Evolutionary conservation across 2,797 vertebrate species (phyloP), one percentile per base, ranked within the genome.

Genomic region (Microhierax caerulescens): DNA sequence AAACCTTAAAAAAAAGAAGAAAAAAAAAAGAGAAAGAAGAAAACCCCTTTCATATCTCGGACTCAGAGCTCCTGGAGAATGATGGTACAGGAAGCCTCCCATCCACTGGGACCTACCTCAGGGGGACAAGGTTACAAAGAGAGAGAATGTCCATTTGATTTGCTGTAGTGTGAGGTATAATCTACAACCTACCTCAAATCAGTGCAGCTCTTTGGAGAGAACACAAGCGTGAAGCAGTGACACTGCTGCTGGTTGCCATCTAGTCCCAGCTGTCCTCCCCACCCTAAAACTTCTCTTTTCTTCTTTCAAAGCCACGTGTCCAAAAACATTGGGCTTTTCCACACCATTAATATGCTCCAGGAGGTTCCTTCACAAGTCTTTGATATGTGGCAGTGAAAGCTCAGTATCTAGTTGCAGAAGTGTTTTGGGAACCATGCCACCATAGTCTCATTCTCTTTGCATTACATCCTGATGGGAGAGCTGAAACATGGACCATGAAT

Each of bases 151-250:
- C 43, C 30, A 11, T 50, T 47, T 10, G 53, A 24, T 76, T 30
- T 54, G 9, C 51, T 27, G 14, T 5, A 57, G 20, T 2, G 8
- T 19, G 20, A 34, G 32, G 27, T 9, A 19, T 19, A 8, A 45
- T 15, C 32, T 39, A 32, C 53, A 45, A 6, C 21, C 30, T 45
- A 16, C 53, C 27, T 54, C 39, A 54, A 14, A 24, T 23, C 11
- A 23, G 24, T 3, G 13, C 28, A 17, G 47, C n/a, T 39, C 43
- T 73, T 73, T 4, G 0, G 63, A 32, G 41, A 50, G 30, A n/a
- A 54, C 1, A 1, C 2, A 16, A 57, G 8, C 4, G 0, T 5
- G 20, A 20, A 76, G 14, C 10, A 22, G 4, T 3, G 22, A 17
- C 22, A 6, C 5, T 20, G 57, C 9, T 93, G 43, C 34, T 68